Evolutionary conservation across 2,888 invertebrate species (phyloP), one percentile per base, ranked within the genome.

Genomic region (Clostera curtula): DNA sequence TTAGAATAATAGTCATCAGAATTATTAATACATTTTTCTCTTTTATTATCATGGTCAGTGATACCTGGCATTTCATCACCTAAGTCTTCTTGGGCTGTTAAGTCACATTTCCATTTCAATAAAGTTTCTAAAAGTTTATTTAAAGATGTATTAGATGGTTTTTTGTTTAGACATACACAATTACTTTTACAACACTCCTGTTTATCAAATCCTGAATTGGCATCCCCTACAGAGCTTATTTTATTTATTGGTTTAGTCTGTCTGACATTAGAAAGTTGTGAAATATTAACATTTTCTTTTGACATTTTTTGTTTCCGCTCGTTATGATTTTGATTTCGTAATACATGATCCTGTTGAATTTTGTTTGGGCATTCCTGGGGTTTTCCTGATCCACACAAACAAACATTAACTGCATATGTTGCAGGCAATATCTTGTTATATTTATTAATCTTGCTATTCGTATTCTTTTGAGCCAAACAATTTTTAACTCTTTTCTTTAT

Each of bases 131-230:
- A 49, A 26, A 80, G 52, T 32, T 61, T 60, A 38, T 80, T 67
- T 33, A 82, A 60, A 3, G 82, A 82, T 18, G 64, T 62, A 29
- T 56, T 70, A 22, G 82, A 82, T 16, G 80, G 80, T 3, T 52
- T 31, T 54, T 69, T 76, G 44, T 70, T 57, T 36, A 80, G 74
- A 57, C 82, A 80, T 31, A 42, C 44, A 40, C 65, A 64, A 15
- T 63, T 43, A 24, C 46, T 64, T 18, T 39, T 40, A 37, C 72
- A 76, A 8, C 23, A 14, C 50, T 50, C 22, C 18, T 43, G 11
- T 27, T 28, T 5, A 25, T 31, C 19, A 41, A 45, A 14, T 29
- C 37, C 11, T 35, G 23, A 25, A 46, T 40, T 32, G 40, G 25
- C 1, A 49, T n/a, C n/a, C n/a, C n/a, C 24, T 12, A 34, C 16